Conservation (phyloP, 2,888 invertebrate genomes). For the Hypolimnas misippus region DNA sequence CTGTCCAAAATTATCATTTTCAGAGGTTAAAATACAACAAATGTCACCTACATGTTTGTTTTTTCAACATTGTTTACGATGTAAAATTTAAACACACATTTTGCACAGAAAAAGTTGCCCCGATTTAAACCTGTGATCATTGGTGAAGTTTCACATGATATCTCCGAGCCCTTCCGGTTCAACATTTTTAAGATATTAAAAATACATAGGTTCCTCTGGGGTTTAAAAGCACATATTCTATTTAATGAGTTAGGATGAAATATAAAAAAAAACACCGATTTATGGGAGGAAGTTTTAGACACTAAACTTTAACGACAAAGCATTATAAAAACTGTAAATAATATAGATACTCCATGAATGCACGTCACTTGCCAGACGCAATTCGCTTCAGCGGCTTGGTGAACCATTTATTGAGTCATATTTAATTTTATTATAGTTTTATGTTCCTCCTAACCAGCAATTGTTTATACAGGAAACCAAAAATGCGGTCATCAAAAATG, state of each 20-base stretch:
- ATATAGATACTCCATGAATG: conserved; percentile 18
- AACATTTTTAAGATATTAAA: too few species aligned
- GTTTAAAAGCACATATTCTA: background rate
- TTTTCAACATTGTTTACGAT: too few species aligned
- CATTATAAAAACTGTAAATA: conserved; percentile 25
- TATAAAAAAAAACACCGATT: background rate
- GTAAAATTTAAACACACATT: too few species aligned
- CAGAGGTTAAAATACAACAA: too few species aligned
- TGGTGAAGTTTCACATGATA: too few species aligned
- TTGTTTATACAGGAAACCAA: conserved; percentile 52
- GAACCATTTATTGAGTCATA: conserved; percentile 45
- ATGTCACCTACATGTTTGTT: too few species aligned
- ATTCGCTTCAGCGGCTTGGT: conserved; percentile 33
- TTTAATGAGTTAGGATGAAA: background rate
- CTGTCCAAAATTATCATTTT: too few species aligned
- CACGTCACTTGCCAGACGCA: conserved; percentile 28
- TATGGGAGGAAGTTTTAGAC: background rate
- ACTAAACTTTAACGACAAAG: conserved; percentile 5
- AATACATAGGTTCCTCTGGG: too few species aligned
- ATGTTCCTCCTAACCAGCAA: conserved; percentile 48
- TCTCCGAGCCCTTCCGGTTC: too few species aligned
- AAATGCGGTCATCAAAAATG: conserved; percentile 62
- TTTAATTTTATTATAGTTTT: conserved; percentile 50
- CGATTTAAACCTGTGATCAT: too few species aligned
- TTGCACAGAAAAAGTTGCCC: too few species aligned